Conservation (phyloP, 2,797 vertebrate genomes). For the Acrocephalus scirpaceus region DNA sequence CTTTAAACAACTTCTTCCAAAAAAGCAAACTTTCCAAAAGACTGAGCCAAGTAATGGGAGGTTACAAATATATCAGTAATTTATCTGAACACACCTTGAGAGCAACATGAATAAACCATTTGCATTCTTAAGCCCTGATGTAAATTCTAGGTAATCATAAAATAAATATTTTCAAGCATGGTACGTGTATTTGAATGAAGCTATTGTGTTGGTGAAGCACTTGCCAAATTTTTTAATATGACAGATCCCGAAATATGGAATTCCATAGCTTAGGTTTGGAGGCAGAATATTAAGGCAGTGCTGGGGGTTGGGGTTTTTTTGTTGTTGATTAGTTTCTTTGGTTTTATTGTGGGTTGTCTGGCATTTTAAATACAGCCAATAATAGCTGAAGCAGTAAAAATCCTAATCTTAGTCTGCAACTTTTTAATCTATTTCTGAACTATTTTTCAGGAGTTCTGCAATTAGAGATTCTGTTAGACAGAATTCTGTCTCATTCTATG, state of each 20-base stretch:
- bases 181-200: not conserved
- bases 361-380: not conserved
- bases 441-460: not conserved
- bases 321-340: not conserved
- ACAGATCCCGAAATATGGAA: not conserved
- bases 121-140: not conserved
- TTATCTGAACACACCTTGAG: not conserved
- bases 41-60: not conserved
- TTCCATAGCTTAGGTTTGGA: not conserved
- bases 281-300: rapidly evolving
- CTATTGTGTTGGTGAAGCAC: not conserved
- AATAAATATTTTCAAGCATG: not conserved
- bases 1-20: not conserved
- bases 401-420: not conserved
- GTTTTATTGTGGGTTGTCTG: not conserved
- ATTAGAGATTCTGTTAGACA: not conserved
- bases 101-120: not conserved
- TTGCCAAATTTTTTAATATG: not conserved
- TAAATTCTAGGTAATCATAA: not conserved
- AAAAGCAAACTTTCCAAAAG: not conserved
- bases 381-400: not conserved
- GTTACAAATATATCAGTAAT: not conserved
- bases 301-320: not conserved
- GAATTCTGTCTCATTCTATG: not conserved
- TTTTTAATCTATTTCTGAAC: not conserved